Conservation (phyloP, 2,797 vertebrate genomes). For the Onychomys torridus region DNA sequence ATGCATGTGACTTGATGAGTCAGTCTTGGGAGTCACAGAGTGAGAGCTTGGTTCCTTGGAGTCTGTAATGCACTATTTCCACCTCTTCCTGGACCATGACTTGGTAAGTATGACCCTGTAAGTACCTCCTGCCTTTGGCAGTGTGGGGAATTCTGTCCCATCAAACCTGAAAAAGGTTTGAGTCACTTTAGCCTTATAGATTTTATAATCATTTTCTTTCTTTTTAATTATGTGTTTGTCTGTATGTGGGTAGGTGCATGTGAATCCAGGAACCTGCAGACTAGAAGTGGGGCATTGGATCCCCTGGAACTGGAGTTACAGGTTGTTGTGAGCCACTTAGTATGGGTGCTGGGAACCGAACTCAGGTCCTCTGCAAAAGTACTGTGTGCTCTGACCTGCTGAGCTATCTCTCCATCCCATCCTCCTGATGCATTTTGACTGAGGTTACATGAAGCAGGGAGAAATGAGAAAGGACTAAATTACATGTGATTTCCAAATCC, state of each 20-base stretch:
- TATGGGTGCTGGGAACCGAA: neutral
- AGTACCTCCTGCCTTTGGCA: neutral
- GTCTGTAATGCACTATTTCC: neutral
- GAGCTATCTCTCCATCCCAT: neutral
- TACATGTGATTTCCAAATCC: neutral
- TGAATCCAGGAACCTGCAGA: neutral
- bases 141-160: neutral
- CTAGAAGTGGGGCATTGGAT: neutral
- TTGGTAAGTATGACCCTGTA: neutral
- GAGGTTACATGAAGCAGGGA: neutral
- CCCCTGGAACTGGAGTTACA: neutral
- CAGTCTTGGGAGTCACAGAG: neutral
- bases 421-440: neutral
- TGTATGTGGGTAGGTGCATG: neutral
- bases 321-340: neutral
- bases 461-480: neutral
- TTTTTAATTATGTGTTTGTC: neutral
- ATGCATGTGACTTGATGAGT: neutral
- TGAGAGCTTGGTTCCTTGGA: neutral
- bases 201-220: neutral
- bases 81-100: neutral
- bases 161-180: neutral
- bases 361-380: neutral
- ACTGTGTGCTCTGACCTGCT: neutral
- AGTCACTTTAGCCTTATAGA: neutral